These are phyloP conservation scores for Sarcophaga subvicina DNA, from an alignment of 2,888 invertebrate species.

Conservation along the genomic window DNA sequence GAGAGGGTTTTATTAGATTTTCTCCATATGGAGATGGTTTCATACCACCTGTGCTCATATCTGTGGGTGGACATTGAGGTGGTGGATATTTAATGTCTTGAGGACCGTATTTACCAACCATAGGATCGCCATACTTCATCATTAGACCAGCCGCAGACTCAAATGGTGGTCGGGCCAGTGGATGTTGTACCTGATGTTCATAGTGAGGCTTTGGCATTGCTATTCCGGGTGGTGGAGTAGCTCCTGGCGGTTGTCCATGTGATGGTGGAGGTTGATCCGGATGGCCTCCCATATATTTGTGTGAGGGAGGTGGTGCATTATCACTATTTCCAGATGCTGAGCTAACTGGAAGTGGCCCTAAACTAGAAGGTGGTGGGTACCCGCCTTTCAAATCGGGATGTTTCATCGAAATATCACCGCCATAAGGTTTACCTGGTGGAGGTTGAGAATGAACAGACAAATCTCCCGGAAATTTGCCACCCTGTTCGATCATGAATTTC, in stretches of 20 bases:
- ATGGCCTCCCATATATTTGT: conserved; percentile 57
- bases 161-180: conserved; percentile 79
- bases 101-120: conserved; percentile 79
- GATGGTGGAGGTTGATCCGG: conserved; percentile 65
- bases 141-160: conserved; percentile 78
- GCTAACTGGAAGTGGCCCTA: conserved; percentile 54
- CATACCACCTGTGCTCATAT: conserved; percentile 70
- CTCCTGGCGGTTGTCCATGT: conserved; percentile 75
- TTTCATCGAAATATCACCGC: conserved; percentile 77
- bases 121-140: conserved; percentile 81
- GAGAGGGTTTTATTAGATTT: conserved; percentile 81
- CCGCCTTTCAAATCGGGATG: conserved; percentile 79
- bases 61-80: conserved; percentile 65
- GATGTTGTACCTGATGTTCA: conserved; percentile 79
- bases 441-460: conserved; percentile 73
- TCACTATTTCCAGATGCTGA: conserved; percentile 45
- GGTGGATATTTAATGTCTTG: conserved; percentile 81
- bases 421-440: conserved; percentile 73
- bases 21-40: conserved; percentile 80
- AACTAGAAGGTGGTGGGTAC: conserved; percentile 74
- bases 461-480: conserved; percentile 77
- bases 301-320: conserved; percentile 66
- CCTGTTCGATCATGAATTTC: conserved; percentile 80
- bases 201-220: conserved; percentile 81
- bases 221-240: conserved; percentile 78